A percentile compares a stretch with the other conserved stretches of the same genome.
These are phyloP conservation scores for Paedocypris micromegethes DNA, from an alignment of 2,797 vertebrate genomes.

Conservation along the genomic window DNA sequence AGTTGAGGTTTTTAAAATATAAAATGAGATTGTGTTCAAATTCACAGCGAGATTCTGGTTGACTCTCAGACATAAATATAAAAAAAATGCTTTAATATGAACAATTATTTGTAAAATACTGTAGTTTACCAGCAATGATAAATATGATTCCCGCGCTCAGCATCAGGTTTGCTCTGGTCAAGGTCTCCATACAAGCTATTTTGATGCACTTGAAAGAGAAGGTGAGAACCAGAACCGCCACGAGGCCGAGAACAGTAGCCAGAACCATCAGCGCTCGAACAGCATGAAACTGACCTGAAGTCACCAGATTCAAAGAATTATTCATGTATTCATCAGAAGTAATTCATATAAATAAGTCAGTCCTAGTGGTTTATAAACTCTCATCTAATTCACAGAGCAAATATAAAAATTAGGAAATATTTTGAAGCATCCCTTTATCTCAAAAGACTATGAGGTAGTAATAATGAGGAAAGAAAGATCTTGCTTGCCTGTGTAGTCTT, in stretches of 20 bases:
- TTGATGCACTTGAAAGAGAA: slow-evolving; percentile 83
- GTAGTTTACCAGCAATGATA: slow-evolving; percentile 70
- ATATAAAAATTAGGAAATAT: background rate
- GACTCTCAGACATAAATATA: background rate
- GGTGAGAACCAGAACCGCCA: slow-evolving; percentile 70
- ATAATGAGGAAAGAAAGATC: too few relatives aligned
- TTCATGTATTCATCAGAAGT: too few relatives aligned
- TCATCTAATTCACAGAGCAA: too few relatives aligned
- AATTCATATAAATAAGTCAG: slow-evolving; percentile 21
- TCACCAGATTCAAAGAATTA: background rate
- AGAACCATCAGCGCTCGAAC: slow-evolving; percentile 85
- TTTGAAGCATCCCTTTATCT: background rate
- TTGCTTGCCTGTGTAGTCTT: slow-evolving; percentile 81
- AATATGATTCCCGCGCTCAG: slow-evolving; percentile 84
- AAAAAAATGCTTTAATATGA: background rate
- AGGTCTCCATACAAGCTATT: slow-evolving; percentile 74
- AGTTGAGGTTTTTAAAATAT: background rate
- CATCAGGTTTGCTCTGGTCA: slow-evolving; percentile 84
- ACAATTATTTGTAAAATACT: background rate
- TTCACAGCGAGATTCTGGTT: background rate
- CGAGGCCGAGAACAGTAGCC: slow-evolving; percentile 73
- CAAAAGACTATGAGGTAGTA: too few relatives aligned
- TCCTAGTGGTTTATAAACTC: background rate
- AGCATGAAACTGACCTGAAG: slow-evolving; percentile 69
- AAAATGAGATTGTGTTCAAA: background rate